Percentiles rank a stretch among this genome's conserved stretches.
These are phyloP conservation scores for Nomada goodeniana DNA, from an alignment of 2,888 invertebrate species.

Conservation along the genomic window DNA sequence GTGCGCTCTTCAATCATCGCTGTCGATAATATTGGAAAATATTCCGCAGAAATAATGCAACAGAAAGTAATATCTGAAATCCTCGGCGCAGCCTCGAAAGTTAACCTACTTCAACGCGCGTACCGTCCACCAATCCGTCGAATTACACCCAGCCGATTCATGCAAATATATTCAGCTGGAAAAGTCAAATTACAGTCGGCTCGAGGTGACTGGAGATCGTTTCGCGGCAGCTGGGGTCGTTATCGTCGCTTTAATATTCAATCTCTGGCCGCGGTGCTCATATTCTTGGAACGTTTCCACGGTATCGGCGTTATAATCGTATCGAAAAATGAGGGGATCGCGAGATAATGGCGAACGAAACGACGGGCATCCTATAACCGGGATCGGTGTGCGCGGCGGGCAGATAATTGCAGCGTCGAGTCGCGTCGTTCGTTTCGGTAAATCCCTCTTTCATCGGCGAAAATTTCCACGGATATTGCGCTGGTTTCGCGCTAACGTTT, in stretches of 20 bases:
- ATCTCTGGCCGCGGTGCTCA: neutral
- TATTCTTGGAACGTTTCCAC: neutral
- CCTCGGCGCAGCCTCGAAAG: too few relatives aligned
- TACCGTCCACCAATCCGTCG: neutral
- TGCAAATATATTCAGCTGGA: neutral
- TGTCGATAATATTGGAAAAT: too few relatives aligned
- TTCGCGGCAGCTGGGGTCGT: neutral
- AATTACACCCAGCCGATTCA: neutral
- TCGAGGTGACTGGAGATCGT: neutral
- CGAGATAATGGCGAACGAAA: neutral
- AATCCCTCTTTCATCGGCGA: conserved; percentile 1
- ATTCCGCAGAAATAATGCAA: too few relatives aligned
- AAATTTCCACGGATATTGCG: conserved; percentile 17
- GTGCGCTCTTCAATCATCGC: too few relatives aligned
- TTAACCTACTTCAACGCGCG: neutral
- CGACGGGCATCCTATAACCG: neutral
- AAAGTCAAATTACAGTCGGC: neutral
- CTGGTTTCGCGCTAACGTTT: neutral
- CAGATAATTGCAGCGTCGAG: conserved; percentile 11
- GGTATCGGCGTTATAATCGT: neutral
- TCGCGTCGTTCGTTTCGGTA: conserved; percentile 15
- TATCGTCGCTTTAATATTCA: neutral
- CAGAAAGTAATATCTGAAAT: too few relatives aligned
- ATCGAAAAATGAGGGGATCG: conserved; percentile 13
- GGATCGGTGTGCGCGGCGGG: neutral